These are phyloP conservation scores for Aphaenogaster floridana DNA, from an alignment of 1,140 invertebrate genomes.

Conservation along the genomic window DNA sequence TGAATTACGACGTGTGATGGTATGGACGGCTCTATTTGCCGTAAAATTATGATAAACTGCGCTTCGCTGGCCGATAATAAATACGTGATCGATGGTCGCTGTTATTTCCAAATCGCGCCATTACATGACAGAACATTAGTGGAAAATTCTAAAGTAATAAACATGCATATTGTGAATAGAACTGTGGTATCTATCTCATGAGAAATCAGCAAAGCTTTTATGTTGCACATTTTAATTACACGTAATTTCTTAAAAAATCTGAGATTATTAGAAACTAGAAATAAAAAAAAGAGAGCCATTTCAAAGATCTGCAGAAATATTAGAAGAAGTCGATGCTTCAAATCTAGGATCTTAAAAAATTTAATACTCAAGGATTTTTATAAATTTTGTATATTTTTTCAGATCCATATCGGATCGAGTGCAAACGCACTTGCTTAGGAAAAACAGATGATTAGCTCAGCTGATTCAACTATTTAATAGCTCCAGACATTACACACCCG, in stretches of 20 bases:
- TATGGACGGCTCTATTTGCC: slow-evolving; percentile 74
- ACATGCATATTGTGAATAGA: background rate
- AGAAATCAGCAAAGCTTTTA: background rate
- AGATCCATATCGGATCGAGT: too few relatives aligned
- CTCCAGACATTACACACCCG: slow-evolving; percentile 43
- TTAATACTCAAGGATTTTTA: background rate
- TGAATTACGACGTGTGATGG: slow-evolving; percentile 78
- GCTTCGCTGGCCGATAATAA: slow-evolving; percentile 74
- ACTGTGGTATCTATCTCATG: background rate
- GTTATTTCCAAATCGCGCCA: slow-evolving; percentile 59
- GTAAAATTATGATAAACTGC: slow-evolving; percentile 81
- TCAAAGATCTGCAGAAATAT: background rate
- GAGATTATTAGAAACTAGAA: background rate
- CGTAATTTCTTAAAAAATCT: background rate
- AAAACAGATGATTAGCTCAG: slow-evolving; percentile 22
- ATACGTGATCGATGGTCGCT: slow-evolving; percentile 74
- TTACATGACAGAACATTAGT: slow-evolving; percentile 55
- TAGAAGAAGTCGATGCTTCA: background rate
- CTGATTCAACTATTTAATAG: slow-evolving; percentile 40
- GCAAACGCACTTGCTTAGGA: background rate
- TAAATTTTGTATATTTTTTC: background rate
- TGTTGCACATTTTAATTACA: background rate
- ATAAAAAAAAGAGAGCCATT: too few relatives aligned
- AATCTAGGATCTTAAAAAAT: background rate
- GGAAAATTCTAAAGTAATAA: slow-evolving; percentile 65